phyloP scores from a whole-genome alignment of 2,797 vertebrate genomes.

The Coluber constrictor region DNA sequence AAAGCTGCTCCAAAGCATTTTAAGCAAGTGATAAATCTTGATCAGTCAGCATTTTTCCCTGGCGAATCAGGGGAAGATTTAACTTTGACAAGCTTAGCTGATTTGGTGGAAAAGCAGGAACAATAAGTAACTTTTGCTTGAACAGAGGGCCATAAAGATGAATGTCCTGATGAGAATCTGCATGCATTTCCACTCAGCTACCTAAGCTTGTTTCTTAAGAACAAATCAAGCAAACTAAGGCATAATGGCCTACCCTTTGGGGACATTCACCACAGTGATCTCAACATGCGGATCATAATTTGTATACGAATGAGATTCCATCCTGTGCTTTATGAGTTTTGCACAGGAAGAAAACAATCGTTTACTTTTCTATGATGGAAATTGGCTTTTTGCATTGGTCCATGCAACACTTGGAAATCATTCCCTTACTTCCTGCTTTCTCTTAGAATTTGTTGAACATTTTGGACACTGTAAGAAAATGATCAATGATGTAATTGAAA shows the following conservation, averaged over 20 bases:
- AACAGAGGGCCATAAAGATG: neutral
- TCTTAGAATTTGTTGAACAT: neutral
- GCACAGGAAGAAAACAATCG: neutral
- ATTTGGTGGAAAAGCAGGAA: neutral
- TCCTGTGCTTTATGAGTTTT: neutral
- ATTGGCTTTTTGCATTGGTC: neutral
- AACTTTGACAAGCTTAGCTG: neutral
- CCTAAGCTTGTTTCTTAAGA: neutral
- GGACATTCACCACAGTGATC: neutral
- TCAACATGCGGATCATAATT: neutral
- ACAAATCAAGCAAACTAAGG: neutral
- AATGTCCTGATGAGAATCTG: neutral
- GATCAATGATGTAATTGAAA: neutral
- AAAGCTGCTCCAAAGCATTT: neutral
- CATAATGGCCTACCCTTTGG: neutral
- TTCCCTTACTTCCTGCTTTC: neutral
- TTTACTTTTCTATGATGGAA: neutral
- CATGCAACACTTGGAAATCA: neutral
- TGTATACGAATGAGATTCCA: neutral
- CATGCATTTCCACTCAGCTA: neutral
- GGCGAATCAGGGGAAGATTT: neutral
- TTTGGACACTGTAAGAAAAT: neutral
- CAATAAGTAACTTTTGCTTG: neutral
- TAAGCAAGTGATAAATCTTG: neutral
- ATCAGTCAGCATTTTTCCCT: neutral